Base-by-base conservation (phyloP, 2,113 vertebrate species). In the Ictalurus furcatus region DNA sequence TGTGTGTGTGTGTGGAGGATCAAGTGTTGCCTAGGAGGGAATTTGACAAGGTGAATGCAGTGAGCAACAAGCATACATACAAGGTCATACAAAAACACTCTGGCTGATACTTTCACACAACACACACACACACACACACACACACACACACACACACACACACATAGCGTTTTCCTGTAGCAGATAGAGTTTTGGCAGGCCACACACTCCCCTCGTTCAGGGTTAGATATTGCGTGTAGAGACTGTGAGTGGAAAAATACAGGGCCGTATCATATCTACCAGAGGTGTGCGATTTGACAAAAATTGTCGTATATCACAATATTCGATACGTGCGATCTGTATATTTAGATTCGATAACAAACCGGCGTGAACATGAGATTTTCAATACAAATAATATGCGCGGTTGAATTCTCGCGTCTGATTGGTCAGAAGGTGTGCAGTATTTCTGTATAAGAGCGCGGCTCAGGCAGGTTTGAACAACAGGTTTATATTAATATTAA, bases 11-110 rank as follows among this genome's bases (percentile, higher is more conserved):
- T 61, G 78, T 76, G 56, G 30, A 58, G 58, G 54, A 54, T 17
- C 44, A 86, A 59, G 87, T 88, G 88, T 78, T 86, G 61, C 83
- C 85, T 84, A 87, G 67, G 37, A 90, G 67, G 40, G 81, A 85
- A 78, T 76, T 83, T 88, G 71, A 88, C 78, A 69, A 82, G 87
- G 78, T 80, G 40, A 88, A 69, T 17, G 78, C 40, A 82, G 28
- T 86, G 23, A 86, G n/a, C 34, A 76, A 28, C 73, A 87, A 7
- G 28, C 23, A 79, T 7, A 34, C 73, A 25, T 14, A 56, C 85
- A 83, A 87, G 81, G 79, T 79, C 80, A 79, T 74, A 58, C 14
- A 58, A 84, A 85, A 84, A 85, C 67, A 78, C 0, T 5, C 81
- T 69, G 65, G 73, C 76, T 78, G 52, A 88, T 80, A 74, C 30